Conservation (phyloP, 2,113 vertebrate species). For the Seriola dumerili region DNA sequence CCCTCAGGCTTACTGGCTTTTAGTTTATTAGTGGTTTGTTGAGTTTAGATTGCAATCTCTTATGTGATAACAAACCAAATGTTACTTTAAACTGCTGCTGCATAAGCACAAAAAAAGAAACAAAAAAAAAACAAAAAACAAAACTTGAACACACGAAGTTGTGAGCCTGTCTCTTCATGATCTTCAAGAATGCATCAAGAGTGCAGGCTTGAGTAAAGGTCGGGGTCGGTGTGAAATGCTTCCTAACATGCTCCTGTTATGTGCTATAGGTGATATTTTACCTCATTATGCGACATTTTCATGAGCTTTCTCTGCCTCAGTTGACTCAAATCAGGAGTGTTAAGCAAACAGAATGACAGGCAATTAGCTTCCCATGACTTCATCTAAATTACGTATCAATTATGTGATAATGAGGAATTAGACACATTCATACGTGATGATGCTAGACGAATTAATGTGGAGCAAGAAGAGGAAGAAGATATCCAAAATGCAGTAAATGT, state of each 20-base stretch:
- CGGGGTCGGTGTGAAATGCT: conserved; percentile 27
- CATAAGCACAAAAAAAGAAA: not conserved
- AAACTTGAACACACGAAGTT: not conserved
- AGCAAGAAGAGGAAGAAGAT: conserved; percentile 14
- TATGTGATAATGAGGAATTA: conserved; percentile 73
- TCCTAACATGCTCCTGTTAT: conserved; percentile 7
- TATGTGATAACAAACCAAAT: not conserved
- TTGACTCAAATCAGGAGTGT: conserved; percentile 48
- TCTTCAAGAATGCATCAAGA: not conserved
- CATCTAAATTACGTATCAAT: conserved; percentile 74
- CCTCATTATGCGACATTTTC: conserved; percentile 44
- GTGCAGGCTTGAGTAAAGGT: not conserved
- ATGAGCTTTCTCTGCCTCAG: conserved; percentile 44
- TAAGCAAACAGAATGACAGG: conserved; percentile 71
- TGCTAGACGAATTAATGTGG: conserved; percentile 33
- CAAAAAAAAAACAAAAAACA: not conserved
- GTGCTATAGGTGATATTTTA: conserved; percentile 50
- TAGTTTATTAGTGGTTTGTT: not conserved
- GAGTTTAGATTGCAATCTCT: not conserved
- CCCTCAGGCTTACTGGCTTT: conserved; percentile 8
- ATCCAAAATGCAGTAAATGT: not conserved
- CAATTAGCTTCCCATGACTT: conserved; percentile 70
- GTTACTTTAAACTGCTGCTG: not conserved
- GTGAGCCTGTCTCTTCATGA: not conserved
- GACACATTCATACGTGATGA: conserved; percentile 39